phyloP scores from a whole-genome alignment of 2,888 invertebrate genomes.

The Pegoplata infirma region DNA sequence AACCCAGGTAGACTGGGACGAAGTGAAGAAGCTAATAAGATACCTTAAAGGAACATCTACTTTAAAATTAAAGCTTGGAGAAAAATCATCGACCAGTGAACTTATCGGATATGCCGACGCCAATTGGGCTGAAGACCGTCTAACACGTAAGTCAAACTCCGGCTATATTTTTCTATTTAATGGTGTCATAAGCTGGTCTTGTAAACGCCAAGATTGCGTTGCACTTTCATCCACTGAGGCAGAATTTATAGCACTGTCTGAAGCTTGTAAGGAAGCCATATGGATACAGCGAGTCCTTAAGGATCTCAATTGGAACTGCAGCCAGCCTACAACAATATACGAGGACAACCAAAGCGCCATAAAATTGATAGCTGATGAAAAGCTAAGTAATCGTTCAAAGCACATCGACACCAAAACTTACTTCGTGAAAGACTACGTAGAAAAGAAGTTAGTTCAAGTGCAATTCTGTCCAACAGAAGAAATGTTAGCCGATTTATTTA shows the following conservation, averaged over 20 bases:
- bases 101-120: slow-evolving; percentile 68
- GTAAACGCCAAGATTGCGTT: slow-evolving; percentile 67
- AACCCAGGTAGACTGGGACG: slow-evolving; percentile 39
- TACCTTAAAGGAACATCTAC: slow-evolving; percentile 23
- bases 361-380: slow-evolving; percentile 10
- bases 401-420: slow-evolving; percentile 18
- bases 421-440: slow-evolving; percentile 26
- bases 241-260: slow-evolving; percentile 62
- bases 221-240: slow-evolving; percentile 65
- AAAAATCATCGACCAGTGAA: neutral
- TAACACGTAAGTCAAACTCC: slow-evolving; percentile 69
- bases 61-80: neutral
- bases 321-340: slow-evolving; percentile 52
- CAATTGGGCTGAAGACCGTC: slow-evolving; percentile 69
- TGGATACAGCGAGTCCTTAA: slow-evolving; percentile 59
- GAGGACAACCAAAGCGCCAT: slow-evolving; percentile 42
- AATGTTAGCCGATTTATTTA: slow-evolving; percentile 3
- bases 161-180: slow-evolving; percentile 65
- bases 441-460: neutral
- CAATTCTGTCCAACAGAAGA: slow-evolving; percentile 6
- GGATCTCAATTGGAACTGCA: slow-evolving; percentile 1
- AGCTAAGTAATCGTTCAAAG: slow-evolving; percentile 17
- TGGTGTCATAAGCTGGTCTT: slow-evolving; percentile 67
- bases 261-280: slow-evolving; percentile 64
- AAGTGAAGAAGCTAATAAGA: slow-evolving; percentile 9